A percentile compares a stretch with the other conserved stretches of the same genome.
Conservation (phyloP, 1,140 invertebrate species). For the Micrasema longulum region DNA sequence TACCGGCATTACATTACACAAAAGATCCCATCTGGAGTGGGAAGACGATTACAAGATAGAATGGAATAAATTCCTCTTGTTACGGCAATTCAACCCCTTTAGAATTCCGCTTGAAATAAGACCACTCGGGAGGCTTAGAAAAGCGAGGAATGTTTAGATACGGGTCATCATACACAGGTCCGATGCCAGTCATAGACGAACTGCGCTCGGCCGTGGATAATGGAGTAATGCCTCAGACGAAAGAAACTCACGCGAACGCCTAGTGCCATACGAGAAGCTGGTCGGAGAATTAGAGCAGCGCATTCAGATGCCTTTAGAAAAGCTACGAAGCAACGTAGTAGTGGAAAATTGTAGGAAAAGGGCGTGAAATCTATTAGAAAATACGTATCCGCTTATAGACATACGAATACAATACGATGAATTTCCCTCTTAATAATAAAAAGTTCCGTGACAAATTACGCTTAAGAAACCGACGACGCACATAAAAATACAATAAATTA, state of each 20-base stretch:
- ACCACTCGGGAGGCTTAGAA: slow-evolving; percentile 1
- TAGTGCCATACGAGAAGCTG: no score
- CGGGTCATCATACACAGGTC: slow-evolving; percentile 1
- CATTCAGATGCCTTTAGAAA: slow-evolving; percentile 11
- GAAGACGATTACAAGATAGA: neutral
- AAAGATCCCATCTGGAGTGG: neutral
- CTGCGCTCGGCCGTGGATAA: neutral
- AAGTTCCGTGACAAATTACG: no score
- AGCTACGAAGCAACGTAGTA: neutral
- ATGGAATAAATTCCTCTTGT: neutral
- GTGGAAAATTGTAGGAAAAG: neutral
- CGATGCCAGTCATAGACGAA: neutral
- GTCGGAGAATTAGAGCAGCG: slow-evolving; percentile 3
- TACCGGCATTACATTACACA: no score
- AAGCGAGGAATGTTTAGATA: slow-evolving; percentile 25
- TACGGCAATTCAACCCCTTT: slow-evolving; percentile 18
- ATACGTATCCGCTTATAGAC: no score
- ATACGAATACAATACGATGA: no score
- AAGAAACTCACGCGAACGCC: neutral
- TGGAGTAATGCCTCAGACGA: neutral
- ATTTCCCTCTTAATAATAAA: no score
- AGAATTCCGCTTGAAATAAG: slow-evolving; percentile 23
- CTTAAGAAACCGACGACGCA: no score
- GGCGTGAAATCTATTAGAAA: neutral
- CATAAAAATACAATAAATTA: no score